A percentile compares a stretch with the other conserved stretches of the same genome.
These are phyloP conservation scores for Ferdinandea cuprea DNA, from an alignment of 2,888 invertebrate species.

Conservation along the genomic window DNA sequence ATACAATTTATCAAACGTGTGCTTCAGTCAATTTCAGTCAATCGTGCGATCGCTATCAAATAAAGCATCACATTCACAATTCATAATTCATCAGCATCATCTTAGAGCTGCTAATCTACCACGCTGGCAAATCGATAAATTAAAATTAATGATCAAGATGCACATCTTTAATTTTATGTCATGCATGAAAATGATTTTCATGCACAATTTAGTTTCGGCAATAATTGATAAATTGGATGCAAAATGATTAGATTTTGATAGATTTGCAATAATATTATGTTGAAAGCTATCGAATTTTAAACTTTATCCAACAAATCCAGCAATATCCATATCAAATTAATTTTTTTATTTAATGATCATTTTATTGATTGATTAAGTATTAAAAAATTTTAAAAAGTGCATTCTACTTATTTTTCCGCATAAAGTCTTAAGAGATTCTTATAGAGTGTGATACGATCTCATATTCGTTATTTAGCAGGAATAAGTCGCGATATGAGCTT, in stretches of 20 bases:
- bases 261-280: background rate
- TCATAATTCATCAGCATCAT: constrained; percentile 19
- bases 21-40: constrained; percentile 2
- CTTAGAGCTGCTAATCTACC: constrained; percentile 17
- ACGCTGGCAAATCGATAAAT: constrained; percentile 27
- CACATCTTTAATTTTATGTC: background rate
- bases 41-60: constrained; percentile 21
- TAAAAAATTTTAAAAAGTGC: too few species aligned
- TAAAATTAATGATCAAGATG: constrained; percentile 47
- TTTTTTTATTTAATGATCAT: too few species aligned
- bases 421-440: too few species aligned
- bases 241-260: constrained; percentile 9
- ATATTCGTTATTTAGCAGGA: too few species aligned
- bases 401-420: too few species aligned
- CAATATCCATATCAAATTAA: too few species aligned
- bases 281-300: too few species aligned
- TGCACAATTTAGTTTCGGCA: constrained; percentile 17
- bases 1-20: constrained; percentile 21
- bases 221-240: constrained; percentile 12
- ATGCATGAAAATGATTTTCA: constrained; percentile 13
- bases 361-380: too few species aligned
- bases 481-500: too few species aligned
- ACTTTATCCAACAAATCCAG: too few species aligned
- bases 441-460: too few species aligned
- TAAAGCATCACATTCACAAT: constrained; percentile 10